These are phyloP conservation scores for Anas platyrhynchos DNA, from an alignment of 2,113 vertebrate species.

Conservation along the genomic window DNA sequence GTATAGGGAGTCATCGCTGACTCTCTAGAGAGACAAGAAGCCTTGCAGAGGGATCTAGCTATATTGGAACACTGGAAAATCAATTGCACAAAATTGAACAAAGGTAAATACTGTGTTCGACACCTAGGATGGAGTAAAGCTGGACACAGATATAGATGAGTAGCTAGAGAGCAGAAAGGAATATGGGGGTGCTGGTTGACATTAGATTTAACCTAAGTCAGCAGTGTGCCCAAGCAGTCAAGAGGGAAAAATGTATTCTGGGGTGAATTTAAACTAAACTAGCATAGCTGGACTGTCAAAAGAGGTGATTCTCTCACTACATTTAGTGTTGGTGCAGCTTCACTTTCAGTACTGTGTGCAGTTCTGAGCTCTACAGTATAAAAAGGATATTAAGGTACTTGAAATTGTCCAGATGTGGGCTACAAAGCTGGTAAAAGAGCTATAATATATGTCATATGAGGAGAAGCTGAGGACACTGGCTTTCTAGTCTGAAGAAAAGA, in stretches of 20 bases:
- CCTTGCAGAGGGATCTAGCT: not conserved
- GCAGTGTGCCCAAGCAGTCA: not conserved
- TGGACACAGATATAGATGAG: not conserved
- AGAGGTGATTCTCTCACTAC: not conserved
- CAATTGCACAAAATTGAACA: not conserved
- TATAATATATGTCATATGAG: not conserved
- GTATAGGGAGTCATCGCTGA: not conserved
- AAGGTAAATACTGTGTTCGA: not conserved
- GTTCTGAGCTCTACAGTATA: not conserved
- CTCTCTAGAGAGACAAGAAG: not conserved
- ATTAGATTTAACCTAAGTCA: not conserved
- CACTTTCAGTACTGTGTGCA: not conserved
- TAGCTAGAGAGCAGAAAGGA: not conserved
- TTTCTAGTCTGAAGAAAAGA: too few species aligned
- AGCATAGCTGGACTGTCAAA: not conserved
- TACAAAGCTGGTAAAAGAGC: not conserved
- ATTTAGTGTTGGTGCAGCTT: not conserved
- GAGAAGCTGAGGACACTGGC: too few species aligned
- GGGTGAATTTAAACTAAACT: not conserved
- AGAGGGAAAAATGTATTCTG: not conserved
- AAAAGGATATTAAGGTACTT: not conserved
- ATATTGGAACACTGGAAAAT: not conserved
- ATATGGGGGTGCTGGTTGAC: not conserved
- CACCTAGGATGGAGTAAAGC: not conserved
- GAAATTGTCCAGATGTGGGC: not conserved